Conservation (phyloP, 2,113 vertebrate species). For the Antechinus flavipes region DNA sequence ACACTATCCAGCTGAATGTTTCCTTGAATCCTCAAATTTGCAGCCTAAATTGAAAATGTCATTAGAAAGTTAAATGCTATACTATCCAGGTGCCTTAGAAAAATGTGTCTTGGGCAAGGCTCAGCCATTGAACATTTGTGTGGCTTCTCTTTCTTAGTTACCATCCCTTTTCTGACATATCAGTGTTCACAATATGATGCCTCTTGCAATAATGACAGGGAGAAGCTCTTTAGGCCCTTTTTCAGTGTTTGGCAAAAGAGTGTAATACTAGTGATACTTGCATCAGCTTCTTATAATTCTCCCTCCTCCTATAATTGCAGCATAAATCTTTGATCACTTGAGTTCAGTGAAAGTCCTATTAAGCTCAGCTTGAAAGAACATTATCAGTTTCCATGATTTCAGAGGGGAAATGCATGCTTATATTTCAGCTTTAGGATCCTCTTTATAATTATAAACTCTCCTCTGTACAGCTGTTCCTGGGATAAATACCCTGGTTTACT, state of each 20-base stretch:
- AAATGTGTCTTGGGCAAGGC: background rate
- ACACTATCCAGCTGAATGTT: background rate
- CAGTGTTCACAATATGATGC: background rate
- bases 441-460: background rate
- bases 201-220: background rate
- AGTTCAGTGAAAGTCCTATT: background rate
- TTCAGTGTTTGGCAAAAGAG: background rate
- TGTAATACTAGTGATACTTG: background rate
- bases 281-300: background rate
- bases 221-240: background rate
- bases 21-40: background rate
- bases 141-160: background rate
- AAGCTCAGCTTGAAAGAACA: background rate
- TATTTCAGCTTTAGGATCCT: background rate
- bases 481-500: constrained; percentile 18
- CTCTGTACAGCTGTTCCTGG: background rate
- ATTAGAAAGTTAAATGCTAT: background rate
- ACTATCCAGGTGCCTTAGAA: background rate
- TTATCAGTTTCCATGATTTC: background rate
- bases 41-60: background rate
- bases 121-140: background rate
- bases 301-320: background rate
- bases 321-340: constrained; percentile 26
- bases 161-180: background rate
- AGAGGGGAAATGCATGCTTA: background rate